Percentiles rank a stretch among this genome's conserved stretches.
Conservation (phyloP, 2,797 vertebrate genomes). For the Typhlichthys subterraneus region DNA sequence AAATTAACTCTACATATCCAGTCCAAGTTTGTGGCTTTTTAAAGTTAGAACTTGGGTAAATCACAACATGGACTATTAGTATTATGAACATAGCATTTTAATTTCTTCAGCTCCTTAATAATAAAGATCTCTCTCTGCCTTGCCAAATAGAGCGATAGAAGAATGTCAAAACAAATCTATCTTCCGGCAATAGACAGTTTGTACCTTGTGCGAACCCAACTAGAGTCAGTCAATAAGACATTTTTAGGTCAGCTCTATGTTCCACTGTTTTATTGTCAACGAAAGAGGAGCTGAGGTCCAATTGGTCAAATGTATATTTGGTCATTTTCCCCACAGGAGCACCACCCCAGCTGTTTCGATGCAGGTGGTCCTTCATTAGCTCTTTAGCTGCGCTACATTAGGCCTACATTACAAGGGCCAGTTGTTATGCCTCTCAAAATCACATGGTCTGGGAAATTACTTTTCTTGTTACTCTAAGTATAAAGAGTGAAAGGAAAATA, state of each 20-base stretch:
- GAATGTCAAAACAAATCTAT: no score
- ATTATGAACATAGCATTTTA: not conserved
- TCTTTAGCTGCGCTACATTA: constrained; percentile 23
- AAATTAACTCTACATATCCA: constrained; percentile 15
- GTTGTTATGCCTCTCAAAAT: constrained; percentile 14
- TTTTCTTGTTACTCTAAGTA: constrained; percentile 16
- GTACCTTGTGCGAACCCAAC: no score
- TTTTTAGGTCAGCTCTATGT: constrained; percentile 37
- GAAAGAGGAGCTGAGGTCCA: constrained; percentile 20
- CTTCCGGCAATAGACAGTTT: no score
- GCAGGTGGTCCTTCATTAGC: constrained; percentile 51
- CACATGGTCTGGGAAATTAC: constrained; percentile 30
- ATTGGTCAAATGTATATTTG: constrained; percentile 40
- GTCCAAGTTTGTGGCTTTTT: not conserved
- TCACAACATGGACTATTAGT: not conserved
- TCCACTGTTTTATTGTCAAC: constrained; percentile 30
- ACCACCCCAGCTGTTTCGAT: constrained; percentile 19
- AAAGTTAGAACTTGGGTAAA: no score
- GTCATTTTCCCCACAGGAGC: constrained; percentile 33
- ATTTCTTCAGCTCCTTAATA: not conserved
- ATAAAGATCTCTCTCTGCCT: not conserved
- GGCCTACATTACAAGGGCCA: constrained; percentile 13
- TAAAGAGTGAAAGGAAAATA: constrained; percentile 21
- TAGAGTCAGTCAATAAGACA: no score
- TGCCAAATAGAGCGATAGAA: not conserved